These are phyloP conservation scores for Dysidea cf. avara DNA, from an alignment of 37 sponge, comb jelly and placozoan genomes.

Conservation along the genomic window DNA sequence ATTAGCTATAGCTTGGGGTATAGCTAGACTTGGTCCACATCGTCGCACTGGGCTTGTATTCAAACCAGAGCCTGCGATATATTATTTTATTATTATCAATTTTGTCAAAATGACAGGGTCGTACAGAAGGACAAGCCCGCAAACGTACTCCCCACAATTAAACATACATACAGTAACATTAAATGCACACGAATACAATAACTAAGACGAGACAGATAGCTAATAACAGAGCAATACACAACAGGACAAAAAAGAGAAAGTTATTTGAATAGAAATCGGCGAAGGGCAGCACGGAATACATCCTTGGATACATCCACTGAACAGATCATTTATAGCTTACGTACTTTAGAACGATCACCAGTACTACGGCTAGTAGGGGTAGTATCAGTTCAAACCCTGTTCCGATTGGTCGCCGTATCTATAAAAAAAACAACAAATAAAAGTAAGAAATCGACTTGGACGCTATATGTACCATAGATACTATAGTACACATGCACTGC, in stretches of 20 bases:
- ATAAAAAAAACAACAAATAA: not conserved
- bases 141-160: too few relatives aligned
- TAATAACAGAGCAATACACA: too few relatives aligned
- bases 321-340: not conserved
- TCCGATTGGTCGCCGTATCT: constrained; percentile 37
- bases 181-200: too few relatives aligned
- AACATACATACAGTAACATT: too few relatives aligned
- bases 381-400: constrained; percentile 39
- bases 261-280: too few relatives aligned
- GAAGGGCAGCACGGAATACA: not conserved
- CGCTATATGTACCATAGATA: not conserved
- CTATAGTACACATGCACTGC: too few relatives aligned
- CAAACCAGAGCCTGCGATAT: not conserved
- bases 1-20: not conserved
- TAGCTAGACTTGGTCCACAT: not conserved
- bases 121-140: too few relatives aligned
- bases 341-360: constrained; percentile 10
- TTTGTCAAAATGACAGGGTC: too few relatives aligned
- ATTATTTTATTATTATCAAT: not conserved
- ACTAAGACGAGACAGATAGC: too few relatives aligned
- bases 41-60: not conserved
- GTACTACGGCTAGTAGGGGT: constrained; percentile 26
- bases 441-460: not conserved
- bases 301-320: not conserved
- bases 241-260: too few relatives aligned